These are phyloP conservation scores for Hirundichthys speculiger DNA, from an alignment of 2,113 vertebrate species.

Conservation along the genomic window DNA sequence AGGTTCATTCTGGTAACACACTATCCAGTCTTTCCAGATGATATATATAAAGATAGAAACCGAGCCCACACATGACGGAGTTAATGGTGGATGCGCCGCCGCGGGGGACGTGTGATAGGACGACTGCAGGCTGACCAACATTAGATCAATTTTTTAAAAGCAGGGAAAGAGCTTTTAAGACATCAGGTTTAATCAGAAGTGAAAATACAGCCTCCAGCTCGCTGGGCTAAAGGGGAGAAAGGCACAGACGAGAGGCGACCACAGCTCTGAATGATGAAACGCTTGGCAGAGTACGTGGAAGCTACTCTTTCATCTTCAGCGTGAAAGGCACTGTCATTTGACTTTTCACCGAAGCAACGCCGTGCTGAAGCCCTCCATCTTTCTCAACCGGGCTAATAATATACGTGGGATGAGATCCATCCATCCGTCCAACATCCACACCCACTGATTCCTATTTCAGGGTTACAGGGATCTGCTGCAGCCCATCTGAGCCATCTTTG, in stretches of 20 bases:
- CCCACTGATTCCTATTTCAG: too few species aligned
- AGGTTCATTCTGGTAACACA: neutral
- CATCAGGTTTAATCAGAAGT: constrained; percentile 37
- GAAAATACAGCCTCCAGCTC: constrained; percentile 19
- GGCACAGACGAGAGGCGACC: constrained; percentile 1
- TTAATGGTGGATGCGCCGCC: neutral
- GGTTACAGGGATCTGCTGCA: too few species aligned
- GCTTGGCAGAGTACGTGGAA: constrained; percentile 16
- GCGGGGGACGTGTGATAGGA: constrained; percentile 28
- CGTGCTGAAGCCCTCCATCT: constrained; percentile 11
- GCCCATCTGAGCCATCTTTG: too few species aligned
- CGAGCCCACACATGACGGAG: neutral
- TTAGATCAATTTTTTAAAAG: constrained; percentile 56
- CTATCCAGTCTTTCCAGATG: neutral
- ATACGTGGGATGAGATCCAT: too few species aligned
- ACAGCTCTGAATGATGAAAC: constrained; percentile 21
- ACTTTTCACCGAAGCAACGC: constrained; percentile 19
- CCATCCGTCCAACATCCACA: too few species aligned
- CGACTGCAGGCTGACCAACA: constrained; percentile 36
- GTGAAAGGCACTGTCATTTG: constrained; percentile 31
- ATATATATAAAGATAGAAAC: constrained; percentile 5
- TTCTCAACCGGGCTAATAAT: constrained; percentile 41
- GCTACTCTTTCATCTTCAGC: neutral
- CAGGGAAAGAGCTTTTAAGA: constrained; percentile 58
- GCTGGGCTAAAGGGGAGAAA: neutral